phyloP scores from a whole-genome alignment of 2,797 vertebrate genomes.

The Holocentrus rufus region DNA sequence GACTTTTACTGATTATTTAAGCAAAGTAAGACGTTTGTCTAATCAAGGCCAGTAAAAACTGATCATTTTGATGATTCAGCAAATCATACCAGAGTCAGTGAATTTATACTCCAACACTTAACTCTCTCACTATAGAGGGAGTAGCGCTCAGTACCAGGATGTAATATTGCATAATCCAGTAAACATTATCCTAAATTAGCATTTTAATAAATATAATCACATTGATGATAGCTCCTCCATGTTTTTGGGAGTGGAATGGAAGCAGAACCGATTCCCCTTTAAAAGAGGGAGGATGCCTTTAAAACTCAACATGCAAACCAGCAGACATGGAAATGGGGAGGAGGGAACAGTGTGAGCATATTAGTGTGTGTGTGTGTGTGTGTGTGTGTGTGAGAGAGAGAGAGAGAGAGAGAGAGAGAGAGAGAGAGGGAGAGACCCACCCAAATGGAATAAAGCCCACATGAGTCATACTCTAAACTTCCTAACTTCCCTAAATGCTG shows the following conservation, averaged over 20 bases:
- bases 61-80: background rate
- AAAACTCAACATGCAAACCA: slow-evolving; percentile 38
- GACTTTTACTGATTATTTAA: background rate
- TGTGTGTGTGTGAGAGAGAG: slow-evolving; percentile 28
- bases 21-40: too few relatives aligned
- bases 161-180: background rate
- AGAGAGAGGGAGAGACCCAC: slow-evolving; percentile 56
- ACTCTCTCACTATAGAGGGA: background rate
- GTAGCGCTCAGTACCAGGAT: background rate
- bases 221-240: slow-evolving; percentile 36
- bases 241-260: background rate
- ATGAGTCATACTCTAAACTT: slow-evolving; percentile 76
- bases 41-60: background rate
- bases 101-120: background rate
- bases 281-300: slow-evolving; percentile 57
- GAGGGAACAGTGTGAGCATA: too few relatives aligned
- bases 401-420: slow-evolving; percentile 6
- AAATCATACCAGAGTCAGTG: background rate
- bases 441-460: slow-evolving; percentile 60
- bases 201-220: background rate
- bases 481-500: slow-evolving; percentile 63
- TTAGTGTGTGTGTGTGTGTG: too few relatives aligned
- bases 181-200: background rate
- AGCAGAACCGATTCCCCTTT: slow-evolving; percentile 60
- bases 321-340: slow-evolving; percentile 45